Conservation (phyloP, 2,113 vertebrate species). For the Narcine bancroftii region DNA sequence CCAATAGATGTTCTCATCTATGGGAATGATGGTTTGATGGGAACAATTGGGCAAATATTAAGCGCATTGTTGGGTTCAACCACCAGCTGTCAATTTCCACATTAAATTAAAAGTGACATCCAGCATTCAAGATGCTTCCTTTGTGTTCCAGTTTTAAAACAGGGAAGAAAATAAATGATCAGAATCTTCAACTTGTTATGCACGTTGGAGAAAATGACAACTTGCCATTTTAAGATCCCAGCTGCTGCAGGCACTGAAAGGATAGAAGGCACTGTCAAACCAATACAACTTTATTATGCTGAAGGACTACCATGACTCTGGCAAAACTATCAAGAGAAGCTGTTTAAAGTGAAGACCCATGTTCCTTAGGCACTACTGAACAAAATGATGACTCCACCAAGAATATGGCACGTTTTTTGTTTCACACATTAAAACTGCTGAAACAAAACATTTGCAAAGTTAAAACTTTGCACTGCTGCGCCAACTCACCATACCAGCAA, state of each 20-base stretch:
- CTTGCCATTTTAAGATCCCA: not conserved
- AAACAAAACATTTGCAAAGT: not conserved
- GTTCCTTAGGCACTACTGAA: not conserved
- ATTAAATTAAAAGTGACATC: not conserved
- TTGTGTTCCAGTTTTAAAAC: not conserved
- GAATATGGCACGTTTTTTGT: not conserved
- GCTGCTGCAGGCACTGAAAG: not conserved
- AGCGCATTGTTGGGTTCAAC: not conserved
- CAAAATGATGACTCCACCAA: not conserved
- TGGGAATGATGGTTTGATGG: not conserved
- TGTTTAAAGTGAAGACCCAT: not conserved
- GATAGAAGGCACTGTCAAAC: not conserved
- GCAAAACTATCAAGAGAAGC: not conserved
- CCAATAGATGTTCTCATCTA: not conserved
- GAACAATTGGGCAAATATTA: not conserved
- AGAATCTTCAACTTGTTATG: not conserved
- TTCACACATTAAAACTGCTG: not conserved
- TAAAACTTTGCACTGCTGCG: not conserved
- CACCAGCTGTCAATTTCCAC: not conserved
- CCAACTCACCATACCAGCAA: not conserved
- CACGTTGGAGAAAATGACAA: not conserved
- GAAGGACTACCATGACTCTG: not conserved
- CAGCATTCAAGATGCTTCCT: not conserved
- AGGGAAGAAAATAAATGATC: not conserved
- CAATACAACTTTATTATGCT: not conserved